phyloP scores from a whole-genome alignment of 2,113 vertebrate genomes.

The Ceyx cyanopectus region DNA sequence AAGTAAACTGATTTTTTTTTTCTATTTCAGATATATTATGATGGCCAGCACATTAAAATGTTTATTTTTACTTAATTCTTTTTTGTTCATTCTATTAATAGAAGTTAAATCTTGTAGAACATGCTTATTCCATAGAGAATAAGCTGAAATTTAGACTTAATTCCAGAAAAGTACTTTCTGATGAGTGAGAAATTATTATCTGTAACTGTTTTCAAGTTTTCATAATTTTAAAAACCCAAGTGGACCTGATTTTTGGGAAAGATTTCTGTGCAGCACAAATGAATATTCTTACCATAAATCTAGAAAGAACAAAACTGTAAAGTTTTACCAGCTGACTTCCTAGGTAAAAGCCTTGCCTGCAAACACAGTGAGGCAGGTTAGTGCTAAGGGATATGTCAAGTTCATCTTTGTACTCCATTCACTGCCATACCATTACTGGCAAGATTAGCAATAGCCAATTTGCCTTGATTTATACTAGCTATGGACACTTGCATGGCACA shows the following conservation, averaged over 20 bases:
- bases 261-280: neutral
- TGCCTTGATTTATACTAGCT: conserved; percentile 3
- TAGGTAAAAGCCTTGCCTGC: neutral
- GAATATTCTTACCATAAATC: neutral
- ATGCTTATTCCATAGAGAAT: neutral
- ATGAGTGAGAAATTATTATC: neutral
- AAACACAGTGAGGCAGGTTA: neutral
- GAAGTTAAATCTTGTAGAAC: neutral
- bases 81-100: neutral
- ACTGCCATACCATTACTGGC: conserved; percentile 10
- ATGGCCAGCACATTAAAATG: neutral
- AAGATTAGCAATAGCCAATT: neutral
- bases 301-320: neutral
- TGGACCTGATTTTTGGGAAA: neutral
- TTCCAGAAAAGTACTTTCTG: neutral
- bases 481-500: conserved; percentile 18
- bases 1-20: neutral
- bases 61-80: neutral
- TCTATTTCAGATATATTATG: neutral
- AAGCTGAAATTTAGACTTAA: neutral
- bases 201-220: neutral
- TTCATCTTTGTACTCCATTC: conserved; percentile 16
- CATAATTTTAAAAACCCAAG: neutral
- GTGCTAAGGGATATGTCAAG: neutral
- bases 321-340: conserved; percentile 7